phyloP scores from a whole-genome alignment of 2,113 vertebrate species.

The Pseudorectes ferrugineus region DNA sequence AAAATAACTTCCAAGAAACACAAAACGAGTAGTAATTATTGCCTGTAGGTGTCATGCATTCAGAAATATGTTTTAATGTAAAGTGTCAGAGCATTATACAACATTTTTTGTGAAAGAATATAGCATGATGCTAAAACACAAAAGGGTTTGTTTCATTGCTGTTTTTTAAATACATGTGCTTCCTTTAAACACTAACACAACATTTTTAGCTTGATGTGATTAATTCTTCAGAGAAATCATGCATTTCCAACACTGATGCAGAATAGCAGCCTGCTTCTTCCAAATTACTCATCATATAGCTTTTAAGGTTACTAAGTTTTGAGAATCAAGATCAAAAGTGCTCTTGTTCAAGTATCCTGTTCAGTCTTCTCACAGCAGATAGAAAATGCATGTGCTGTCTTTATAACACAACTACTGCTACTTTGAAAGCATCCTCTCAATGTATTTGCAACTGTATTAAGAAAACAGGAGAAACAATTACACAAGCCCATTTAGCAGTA shows the following conservation, averaged over 20 bases:
- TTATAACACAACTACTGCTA: not conserved
- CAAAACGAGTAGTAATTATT: not conserved
- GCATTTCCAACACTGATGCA: not conserved
- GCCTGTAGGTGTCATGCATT: not conserved
- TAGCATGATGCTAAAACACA: not conserved
- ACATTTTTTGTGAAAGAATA: not conserved
- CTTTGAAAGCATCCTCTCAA: not conserved
- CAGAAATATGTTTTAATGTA: not conserved
- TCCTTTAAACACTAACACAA: not conserved
- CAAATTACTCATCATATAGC: not conserved
- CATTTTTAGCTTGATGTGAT: not conserved
- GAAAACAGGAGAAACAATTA: not conserved
- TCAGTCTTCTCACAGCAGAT: not conserved
- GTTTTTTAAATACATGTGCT: not conserved
- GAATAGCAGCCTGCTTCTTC: not conserved
- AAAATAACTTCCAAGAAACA: not conserved
- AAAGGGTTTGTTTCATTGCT: not conserved
- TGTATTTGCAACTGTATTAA: not conserved
- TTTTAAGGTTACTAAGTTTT: not conserved
- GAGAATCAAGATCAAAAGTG: not conserved
- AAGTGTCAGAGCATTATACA: not conserved
- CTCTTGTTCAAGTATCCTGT: not conserved
- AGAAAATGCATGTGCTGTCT: not conserved
- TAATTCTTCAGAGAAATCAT: not conserved
- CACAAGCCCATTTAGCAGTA: not conserved